Conservation (phyloP, 1,140 invertebrate genomes). For the Centruroides sculpturatus region DNA sequence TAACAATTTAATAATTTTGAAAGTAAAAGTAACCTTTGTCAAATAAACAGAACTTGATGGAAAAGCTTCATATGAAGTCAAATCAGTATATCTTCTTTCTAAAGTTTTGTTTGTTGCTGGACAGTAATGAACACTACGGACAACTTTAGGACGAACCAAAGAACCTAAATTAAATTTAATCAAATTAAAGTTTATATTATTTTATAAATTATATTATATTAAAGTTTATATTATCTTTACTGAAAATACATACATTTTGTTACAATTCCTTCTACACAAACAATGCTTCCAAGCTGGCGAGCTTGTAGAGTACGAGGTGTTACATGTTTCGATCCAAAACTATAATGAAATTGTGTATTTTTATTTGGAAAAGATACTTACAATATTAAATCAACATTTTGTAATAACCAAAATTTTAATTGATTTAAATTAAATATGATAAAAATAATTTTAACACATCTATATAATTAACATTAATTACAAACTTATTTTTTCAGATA, state of each 20-base stretch:
- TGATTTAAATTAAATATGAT: too few species aligned
- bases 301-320: conserved; percentile 85
- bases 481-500: too few species aligned
- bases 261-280: conserved; percentile 97
- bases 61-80: conserved; percentile 90
- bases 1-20: neutral
- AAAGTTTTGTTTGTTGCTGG: conserved; percentile 80
- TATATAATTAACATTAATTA: too few species aligned
- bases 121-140: conserved; percentile 94
- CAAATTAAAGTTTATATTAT: neutral
- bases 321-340: conserved; percentile 93
- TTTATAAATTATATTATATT: too few species aligned
- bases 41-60: conserved; percentile 78
- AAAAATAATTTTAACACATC: too few species aligned
- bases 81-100: conserved; percentile 86
- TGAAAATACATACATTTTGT: conserved; percentile 59
- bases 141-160: conserved; percentile 87
- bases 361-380: neutral
- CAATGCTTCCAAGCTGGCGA: conserved; percentile 72
- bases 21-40: conserved; percentile 52
- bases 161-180: conserved; percentile 35
- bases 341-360: conserved; percentile 27
- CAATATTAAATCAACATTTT: neutral
- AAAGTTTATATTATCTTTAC: too few species aligned
- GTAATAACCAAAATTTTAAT: neutral